Conservation (phyloP, 2,113 vertebrate genomes). For the Puffinus mauretanicus region DNA sequence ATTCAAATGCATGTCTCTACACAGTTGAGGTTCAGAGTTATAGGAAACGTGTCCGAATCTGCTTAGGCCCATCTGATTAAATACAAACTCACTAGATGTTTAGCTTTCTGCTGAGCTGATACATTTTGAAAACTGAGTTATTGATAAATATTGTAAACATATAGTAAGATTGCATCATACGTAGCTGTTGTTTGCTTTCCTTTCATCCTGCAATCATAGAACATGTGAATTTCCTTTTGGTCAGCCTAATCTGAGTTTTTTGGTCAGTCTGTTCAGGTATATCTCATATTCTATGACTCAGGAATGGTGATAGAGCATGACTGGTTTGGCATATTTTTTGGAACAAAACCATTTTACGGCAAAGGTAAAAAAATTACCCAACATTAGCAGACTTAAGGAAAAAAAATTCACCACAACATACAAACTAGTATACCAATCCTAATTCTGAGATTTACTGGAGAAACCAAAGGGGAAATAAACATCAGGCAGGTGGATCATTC, state of each 20-base stretch:
- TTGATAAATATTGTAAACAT: neutral
- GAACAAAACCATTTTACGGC: neutral
- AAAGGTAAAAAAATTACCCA: neutral
- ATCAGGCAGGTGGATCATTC: neutral
- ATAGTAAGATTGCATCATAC: neutral
- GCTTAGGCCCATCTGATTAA: neutral
- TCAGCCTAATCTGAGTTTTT: neutral
- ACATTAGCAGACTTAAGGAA: neutral
- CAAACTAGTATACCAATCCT: neutral
- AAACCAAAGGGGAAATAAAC: neutral
- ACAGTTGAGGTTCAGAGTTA: neutral
- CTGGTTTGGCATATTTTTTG: neutral
- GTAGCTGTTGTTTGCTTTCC: neutral
- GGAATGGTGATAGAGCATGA: neutral
- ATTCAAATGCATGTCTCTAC: neutral
- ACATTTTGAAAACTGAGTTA: neutral
- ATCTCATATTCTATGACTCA: neutral
- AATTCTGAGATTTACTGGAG: neutral
- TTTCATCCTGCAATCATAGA: neutral
- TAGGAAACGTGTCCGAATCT: rapidly evolving
- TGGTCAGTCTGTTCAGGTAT: neutral
- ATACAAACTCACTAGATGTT: neutral
- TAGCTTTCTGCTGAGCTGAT: neutral
- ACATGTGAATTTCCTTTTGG: neutral
- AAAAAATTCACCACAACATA: neutral